Conservation (phyloP, 2,113 vertebrate genomes). For the Gnathonemus echidnorhynchus region DNA sequence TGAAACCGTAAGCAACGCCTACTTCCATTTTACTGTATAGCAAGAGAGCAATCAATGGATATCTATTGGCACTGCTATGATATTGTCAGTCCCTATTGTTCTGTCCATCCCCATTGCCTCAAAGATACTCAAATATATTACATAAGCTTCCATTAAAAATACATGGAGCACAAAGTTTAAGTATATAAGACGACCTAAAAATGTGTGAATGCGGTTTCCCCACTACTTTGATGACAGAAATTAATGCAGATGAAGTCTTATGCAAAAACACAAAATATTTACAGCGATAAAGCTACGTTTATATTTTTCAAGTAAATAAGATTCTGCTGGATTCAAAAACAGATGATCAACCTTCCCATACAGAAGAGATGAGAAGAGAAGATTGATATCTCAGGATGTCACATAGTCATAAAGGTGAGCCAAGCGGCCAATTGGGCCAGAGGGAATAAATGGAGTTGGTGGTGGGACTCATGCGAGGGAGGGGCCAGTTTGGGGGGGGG, state of each 20-base stretch:
- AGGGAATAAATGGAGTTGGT: neutral
- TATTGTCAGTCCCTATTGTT: neutral
- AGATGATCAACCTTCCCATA: neutral
- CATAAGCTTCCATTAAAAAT: neutral
- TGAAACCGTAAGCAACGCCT: neutral
- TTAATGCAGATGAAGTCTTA: neutral
- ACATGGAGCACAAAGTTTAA: neutral
- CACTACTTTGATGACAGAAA: neutral
- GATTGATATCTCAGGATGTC: neutral
- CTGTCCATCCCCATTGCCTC: neutral
- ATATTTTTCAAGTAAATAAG: neutral
- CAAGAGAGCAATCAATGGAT: neutral
- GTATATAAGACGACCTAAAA: neutral
- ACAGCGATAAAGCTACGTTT: neutral
- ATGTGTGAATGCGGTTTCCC: neutral
- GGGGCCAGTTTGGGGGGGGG: neutral
- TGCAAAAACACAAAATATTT: neutral
- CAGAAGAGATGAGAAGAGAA: neutral
- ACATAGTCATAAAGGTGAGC: neutral
- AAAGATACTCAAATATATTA: neutral
- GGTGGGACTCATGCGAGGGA: neutral
- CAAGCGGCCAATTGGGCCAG: neutral
- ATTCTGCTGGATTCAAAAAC: neutral
- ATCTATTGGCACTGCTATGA: neutral
- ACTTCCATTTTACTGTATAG: neutral